Conservation (phyloP, 2,888 invertebrate genomes). For the Rhabditoides inermis region DNA sequence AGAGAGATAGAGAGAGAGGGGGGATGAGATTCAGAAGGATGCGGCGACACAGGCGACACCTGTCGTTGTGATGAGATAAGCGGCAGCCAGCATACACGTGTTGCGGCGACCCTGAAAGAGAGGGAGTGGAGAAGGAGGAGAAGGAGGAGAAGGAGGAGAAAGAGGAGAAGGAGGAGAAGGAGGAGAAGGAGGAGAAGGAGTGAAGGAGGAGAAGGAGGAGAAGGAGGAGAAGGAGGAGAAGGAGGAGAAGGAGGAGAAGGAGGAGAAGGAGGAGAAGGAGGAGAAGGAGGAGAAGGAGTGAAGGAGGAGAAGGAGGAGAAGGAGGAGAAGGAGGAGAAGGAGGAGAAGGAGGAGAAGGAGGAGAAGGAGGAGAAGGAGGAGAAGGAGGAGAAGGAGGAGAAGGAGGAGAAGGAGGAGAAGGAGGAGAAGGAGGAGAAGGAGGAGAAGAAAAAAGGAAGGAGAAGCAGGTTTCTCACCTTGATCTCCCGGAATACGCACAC, state of each 20-base stretch:
- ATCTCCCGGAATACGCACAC: conserved; percentile 54
- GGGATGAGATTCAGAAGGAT: no score
- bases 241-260: background rate
- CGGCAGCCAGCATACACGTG: no score
- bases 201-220: conserved; percentile 1
- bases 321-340: no score
- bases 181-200: conserved; percentile 10
- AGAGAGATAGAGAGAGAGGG: conserved; percentile 1
- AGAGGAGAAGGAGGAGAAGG: conserved; percentile 10
- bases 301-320: no score
- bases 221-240: background rate
- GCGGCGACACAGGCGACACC: no score
- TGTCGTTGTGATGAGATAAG: no score
- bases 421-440: no score
- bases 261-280: conserved; percentile 8
- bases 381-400: no score
- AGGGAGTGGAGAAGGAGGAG: background rate
- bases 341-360: background rate
- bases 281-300: background rate
- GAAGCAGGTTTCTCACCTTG: conserved; percentile 42
- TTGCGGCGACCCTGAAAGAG: background rate
- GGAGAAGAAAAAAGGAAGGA: no score
- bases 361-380: background rate
- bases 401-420: no score
- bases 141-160: conserved; percentile 7